phyloP scores from a whole-genome alignment of 2,797 vertebrate species.

The Etheostoma perlongum region DNA sequence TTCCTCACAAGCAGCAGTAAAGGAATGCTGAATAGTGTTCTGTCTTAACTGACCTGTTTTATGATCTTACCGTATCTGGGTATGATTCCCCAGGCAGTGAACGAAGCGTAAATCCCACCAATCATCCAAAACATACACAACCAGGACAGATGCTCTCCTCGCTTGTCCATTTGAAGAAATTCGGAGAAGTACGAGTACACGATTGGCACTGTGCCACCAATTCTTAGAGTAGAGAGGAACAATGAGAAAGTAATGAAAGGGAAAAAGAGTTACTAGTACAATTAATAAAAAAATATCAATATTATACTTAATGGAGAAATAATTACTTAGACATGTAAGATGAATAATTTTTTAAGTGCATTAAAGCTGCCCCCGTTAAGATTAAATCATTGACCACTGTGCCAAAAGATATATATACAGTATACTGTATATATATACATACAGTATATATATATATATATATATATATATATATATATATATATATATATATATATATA shows the following conservation, averaged over 20 bases:
- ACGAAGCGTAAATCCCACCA: slow-evolving; percentile 94
- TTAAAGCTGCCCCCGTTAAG: background rate
- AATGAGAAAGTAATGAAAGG: background rate
- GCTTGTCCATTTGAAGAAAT: slow-evolving; percentile 95
- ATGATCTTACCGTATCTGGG: slow-evolving; percentile 91
- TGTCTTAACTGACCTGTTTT: background rate
- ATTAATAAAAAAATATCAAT: background rate
- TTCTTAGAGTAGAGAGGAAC: slow-evolving; percentile 77
- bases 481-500: too few relatives aligned
- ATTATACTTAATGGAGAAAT: background rate
- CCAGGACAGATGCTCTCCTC: slow-evolving; percentile 98
- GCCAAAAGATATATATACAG: background rate
- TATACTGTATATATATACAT: too few relatives aligned
- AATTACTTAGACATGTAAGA: background rate
- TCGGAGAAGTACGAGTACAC: slow-evolving; percentile 98
- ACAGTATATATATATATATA: background rate
- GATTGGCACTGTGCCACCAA: slow-evolving; percentile 94
- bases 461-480: too few relatives aligned
- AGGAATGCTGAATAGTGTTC: background rate
- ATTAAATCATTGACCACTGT: background rate
- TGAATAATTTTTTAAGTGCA: background rate
- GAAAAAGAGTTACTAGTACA: background rate
- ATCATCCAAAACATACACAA: slow-evolving; percentile 99
- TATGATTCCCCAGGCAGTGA: slow-evolving; percentile 97
- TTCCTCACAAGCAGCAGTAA: background rate